These are phyloP conservation scores for Tenthredo notha DNA, from an alignment of 2,888 invertebrate species.

Conservation along the genomic window DNA sequence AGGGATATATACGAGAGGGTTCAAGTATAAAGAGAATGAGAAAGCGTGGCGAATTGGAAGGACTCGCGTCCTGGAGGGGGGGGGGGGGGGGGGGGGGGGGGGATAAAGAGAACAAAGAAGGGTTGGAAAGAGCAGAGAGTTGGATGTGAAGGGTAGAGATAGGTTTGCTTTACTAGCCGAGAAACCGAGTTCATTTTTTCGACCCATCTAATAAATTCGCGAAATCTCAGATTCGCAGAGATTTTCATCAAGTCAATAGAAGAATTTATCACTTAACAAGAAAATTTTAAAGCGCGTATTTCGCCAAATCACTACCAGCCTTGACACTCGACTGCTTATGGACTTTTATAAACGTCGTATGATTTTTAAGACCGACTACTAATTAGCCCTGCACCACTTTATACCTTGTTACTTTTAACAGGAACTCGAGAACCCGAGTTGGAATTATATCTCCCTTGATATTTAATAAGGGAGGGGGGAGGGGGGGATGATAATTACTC, in stretches of 20 bases:
- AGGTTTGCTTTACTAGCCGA: not conserved
- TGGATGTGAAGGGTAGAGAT: not conserved
- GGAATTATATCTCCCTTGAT: not conserved
- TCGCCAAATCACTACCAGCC: too few species aligned
- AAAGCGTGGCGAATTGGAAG: constrained; percentile 23
- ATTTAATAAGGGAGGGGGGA: too few species aligned
- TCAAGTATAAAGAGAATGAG: not conserved
- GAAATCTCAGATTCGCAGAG: not conserved
- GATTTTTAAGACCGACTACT: not conserved
- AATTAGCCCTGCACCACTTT: not conserved
- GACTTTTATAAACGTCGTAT: not conserved
- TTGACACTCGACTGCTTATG: not conserved
- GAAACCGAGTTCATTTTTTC: constrained; percentile 1
- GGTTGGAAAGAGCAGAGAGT: not conserved
- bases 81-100: too few species aligned
- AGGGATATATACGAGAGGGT: not conserved
- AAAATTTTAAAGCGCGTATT: too few species aligned
- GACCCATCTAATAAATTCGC: not conserved
- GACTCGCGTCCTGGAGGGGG: too few species aligned
- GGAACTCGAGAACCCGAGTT: not conserved
- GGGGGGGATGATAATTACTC: not conserved
- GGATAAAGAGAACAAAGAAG: constrained; percentile 3
- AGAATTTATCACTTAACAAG: not conserved
- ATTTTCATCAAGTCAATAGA: not conserved
- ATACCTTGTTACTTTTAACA: not conserved